These are phyloP conservation scores for Drosophila borealis DNA, from an alignment of 2,888 invertebrate genomes.

Conservation along the genomic window DNA sequence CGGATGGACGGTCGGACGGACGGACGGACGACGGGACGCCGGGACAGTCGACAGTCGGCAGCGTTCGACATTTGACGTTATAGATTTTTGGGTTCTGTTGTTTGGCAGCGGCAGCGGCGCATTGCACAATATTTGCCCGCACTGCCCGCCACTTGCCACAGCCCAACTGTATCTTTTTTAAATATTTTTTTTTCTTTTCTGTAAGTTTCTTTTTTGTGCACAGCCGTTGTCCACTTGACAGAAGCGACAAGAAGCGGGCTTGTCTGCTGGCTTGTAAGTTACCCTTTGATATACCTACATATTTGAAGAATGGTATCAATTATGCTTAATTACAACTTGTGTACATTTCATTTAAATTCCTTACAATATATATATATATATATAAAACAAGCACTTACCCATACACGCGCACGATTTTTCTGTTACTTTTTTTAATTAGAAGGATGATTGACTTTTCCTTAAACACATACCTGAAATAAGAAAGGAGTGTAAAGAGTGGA, in stretches of 20 bases:
- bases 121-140: constrained; percentile 73
- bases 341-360: no score
- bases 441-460: no score
- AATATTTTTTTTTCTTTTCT: constrained; percentile 30
- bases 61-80: constrained; percentile 78
- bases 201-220: constrained; percentile 34
- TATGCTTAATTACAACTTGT: no score
- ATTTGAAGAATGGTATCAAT: background rate
- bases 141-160: constrained; percentile 7
- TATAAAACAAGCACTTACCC: no score
- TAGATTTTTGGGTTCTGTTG: constrained; percentile 63
- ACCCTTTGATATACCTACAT: constrained; percentile 20
- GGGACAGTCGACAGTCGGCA: constrained; percentile 38
- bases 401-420: no score
- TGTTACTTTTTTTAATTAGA: no score
- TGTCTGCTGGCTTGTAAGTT: background rate
- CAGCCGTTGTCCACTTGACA: constrained; percentile 72
- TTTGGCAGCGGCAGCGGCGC: constrained; percentile 68
- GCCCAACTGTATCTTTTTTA: constrained; percentile 23
- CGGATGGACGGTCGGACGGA: constrained; percentile 1
- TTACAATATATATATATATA: no score
- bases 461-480: no score
- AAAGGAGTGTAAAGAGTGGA: background rate
- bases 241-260: constrained; percentile 19
- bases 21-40: constrained; percentile 18